Evolutionary conservation across 2,888 invertebrate species (phyloP).

Genomic region (Cephus runcator): DNA sequence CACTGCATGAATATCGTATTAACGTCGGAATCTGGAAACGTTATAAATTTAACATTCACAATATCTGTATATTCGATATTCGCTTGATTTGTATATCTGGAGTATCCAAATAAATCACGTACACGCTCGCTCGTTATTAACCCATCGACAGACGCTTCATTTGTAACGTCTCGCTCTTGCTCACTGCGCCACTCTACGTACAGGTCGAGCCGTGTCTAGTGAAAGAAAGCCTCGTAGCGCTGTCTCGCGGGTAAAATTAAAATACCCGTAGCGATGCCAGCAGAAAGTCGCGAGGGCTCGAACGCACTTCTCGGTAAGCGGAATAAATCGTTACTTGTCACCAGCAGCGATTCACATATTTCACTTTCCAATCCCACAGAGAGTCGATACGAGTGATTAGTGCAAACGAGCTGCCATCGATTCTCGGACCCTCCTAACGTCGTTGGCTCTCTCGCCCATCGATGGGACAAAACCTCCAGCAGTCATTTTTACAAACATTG

Average conservation of each 20-base stretch:
- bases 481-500: neutral
- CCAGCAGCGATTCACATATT: neutral
- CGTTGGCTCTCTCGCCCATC: neutral
- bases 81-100: neutral
- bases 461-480: neutral
- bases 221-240: no score
- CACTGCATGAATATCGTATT: neutral
- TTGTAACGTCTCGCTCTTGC: no score
- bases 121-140: neutral
- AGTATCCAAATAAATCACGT: neutral
- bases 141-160: no score
- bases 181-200: no score
- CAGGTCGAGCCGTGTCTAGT: no score
- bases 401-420: neutral
- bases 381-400: neutral
- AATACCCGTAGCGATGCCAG: neutral
- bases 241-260: neutral
- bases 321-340: neutral
- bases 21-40: neutral
- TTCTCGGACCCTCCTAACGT: neutral
- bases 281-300: neutral
- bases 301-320: neutral
- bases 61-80: neutral
- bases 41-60: neutral
- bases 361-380: neutral